Evolutionary conservation across 2,797 vertebrate genomes (phyloP).

Genomic region (Perodicticus potto): DNA sequence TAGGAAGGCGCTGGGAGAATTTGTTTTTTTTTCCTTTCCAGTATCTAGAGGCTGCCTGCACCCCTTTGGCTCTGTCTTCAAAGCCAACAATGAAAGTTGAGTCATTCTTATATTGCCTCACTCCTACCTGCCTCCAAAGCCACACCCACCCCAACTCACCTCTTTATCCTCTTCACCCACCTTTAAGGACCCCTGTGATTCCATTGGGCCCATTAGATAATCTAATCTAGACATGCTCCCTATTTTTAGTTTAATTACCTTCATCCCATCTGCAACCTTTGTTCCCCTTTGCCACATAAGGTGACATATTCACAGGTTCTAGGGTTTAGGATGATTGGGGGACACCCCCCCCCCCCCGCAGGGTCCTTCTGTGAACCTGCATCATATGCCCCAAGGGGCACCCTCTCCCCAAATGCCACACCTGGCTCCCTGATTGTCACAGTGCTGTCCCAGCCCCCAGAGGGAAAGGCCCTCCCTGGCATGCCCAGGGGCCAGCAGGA

Average conservation of each 20-base stretch:
- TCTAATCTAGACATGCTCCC: not conserved
- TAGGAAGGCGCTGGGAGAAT: no score
- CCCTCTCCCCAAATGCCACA: not conserved
- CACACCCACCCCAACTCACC: not conserved
- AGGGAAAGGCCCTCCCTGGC: not conserved
- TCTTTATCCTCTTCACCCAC: not conserved
- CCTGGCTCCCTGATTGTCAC: not conserved
- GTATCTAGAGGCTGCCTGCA: rapidly evolving
- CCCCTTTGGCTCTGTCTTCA: not conserved
- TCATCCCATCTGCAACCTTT: not conserved
- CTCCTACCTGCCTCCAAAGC: not conserved
- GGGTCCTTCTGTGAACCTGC: not conserved
- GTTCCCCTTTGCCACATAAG: not conserved
- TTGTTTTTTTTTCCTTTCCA: not conserved
- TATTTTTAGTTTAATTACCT: no score
- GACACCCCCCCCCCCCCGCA: no score
- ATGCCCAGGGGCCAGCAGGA: not conserved
- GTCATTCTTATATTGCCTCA: not conserved
- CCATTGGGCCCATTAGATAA: not conserved
- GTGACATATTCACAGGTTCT: not conserved
- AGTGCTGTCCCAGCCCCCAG: not conserved
- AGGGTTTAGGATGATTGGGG: not conserved
- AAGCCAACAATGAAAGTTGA: not conserved
- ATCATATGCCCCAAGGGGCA: no score
- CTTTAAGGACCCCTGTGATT: not conserved